Percentiles rank a stretch among this genome's conserved stretches.
phyloP scores from a whole-genome alignment of 2,888 invertebrate genomes.

The Drosophila affinis region DNA sequence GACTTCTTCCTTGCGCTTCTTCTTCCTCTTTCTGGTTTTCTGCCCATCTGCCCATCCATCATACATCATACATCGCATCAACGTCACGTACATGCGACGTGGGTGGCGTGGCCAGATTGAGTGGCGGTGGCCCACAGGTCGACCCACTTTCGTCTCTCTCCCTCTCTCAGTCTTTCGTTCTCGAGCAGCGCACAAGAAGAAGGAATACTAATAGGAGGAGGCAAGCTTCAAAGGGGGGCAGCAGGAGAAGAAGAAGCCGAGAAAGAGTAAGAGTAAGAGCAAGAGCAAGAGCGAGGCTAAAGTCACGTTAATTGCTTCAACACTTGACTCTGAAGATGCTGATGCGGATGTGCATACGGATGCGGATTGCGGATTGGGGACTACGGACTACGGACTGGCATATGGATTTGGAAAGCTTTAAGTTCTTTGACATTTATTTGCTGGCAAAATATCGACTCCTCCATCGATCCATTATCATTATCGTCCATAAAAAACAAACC shows the following conservation, averaged over 20 bases:
- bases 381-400: constrained; percentile 2
- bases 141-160: constrained; percentile 46
- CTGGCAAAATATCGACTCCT: constrained; percentile 4
- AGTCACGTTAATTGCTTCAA: constrained; percentile 75
- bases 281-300: constrained; percentile 30
- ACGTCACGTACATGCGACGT: constrained; percentile 44
- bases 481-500: constrained; percentile 17
- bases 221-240: neutral
- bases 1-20: constrained; percentile 1
- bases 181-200: neutral
- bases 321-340: constrained; percentile 57
- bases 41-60: constrained; percentile 6
- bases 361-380: constrained; percentile 7
- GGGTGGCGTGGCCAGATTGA: constrained; percentile 42
- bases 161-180: neutral
- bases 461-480: neutral
- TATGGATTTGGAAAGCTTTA: constrained; percentile 8
- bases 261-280: neutral
- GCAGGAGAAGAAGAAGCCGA: neutral
- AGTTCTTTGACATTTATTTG: constrained; percentile 9
- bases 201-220: constrained; percentile 2
- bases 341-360: constrained; percentile 31
- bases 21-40: neutral
- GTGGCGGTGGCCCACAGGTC: constrained; percentile 41
- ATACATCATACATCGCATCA: constrained; percentile 26